Evolutionary conservation across 2,113 vertebrate species (phyloP).

Genomic region (Poeciliopsis prolifica): DNA sequence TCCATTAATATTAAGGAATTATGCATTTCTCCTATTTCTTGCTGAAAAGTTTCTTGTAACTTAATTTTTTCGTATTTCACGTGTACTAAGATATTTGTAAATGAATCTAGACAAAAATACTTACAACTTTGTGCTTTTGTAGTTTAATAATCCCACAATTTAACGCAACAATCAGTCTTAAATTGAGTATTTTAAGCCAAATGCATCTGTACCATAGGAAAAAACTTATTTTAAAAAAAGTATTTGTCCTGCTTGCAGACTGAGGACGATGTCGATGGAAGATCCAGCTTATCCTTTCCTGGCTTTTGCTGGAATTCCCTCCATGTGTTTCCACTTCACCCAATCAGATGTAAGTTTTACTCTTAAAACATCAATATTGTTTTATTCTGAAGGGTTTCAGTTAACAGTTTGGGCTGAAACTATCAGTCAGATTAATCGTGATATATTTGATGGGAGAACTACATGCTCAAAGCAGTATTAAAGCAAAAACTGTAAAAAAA

Average conservation of each 20-base stretch:
- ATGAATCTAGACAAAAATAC: too few relatives aligned
- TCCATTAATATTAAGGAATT: too few relatives aligned
- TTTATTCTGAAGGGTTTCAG: neutral
- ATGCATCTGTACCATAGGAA: neutral
- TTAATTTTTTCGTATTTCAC: too few relatives aligned
- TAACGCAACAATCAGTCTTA: neutral
- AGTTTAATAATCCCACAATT: neutral
- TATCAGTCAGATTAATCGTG: too few relatives aligned
- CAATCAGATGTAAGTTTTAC: constrained; percentile 56
- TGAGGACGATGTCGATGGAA: constrained; percentile 82
- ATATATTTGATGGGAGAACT: too few relatives aligned
- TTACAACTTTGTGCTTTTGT: too few relatives aligned
- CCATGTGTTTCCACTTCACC: constrained; percentile 88
- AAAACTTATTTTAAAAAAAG: neutral
- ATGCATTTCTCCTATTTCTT: too few relatives aligned
- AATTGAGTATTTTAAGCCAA: neutral
- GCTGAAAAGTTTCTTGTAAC: too few relatives aligned
- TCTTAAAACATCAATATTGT: neutral
- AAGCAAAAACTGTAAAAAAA: too few relatives aligned
- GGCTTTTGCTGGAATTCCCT: constrained; percentile 89
- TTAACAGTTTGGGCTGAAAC: too few relatives aligned
- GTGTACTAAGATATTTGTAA: too few relatives aligned
- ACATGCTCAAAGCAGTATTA: too few relatives aligned
- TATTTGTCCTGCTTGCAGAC: constrained; percentile 45
- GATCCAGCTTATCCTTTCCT: constrained; percentile 89